Evolutionary conservation across 2,113 vertebrate genomes (phyloP), one percentile per base, ranked within the genome.

Genomic region (Arenaria interpres): DNA sequence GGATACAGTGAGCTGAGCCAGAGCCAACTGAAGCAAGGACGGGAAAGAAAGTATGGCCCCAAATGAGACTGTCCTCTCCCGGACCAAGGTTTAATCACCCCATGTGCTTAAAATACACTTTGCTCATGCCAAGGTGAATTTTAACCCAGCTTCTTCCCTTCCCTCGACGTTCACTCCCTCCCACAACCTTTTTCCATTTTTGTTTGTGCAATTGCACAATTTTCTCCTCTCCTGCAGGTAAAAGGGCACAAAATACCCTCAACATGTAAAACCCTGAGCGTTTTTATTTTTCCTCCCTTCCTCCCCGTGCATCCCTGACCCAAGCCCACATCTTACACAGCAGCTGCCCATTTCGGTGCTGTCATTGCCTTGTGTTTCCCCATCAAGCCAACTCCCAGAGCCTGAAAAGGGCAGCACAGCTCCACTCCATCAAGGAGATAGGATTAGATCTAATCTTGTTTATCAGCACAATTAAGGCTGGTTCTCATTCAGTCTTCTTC

Each of bases 31-130:
- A 81, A 67, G 33, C 6, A 76, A 67, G 21, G 0, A 12, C 5
- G 7, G 43, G 22, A 30, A 74, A 37, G 39, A 30, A 37, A 39
- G 9, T 1, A 14, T 0, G 2, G 19, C 21, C 33, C 22, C 12
- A 27, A 24, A 27, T 4, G 19, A 72, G 30, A 56, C 25, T 28
- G 14, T 21, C 5, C 12, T 43, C 56, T 56, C 56, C 27, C 3
- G 60, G 13, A 43, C 3, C 30, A 83, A 76, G 48, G 7, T 25
- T 77, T n/a, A 48, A 50, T 30, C 35, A 17, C 14, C 2, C 0
- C 6, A 14, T 11, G 5, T 25, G 39, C 22, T 43, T 39, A 16
- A 48, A 76, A 9, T 2, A 4, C 5, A 4, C 10, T 48, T 91
- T 12, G 11, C 24, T 82, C 25, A 3, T 3, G 6, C 24, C 27